Conservation (phyloP, 2,888 invertebrate species). For the Athrips mouffetella region DNA sequence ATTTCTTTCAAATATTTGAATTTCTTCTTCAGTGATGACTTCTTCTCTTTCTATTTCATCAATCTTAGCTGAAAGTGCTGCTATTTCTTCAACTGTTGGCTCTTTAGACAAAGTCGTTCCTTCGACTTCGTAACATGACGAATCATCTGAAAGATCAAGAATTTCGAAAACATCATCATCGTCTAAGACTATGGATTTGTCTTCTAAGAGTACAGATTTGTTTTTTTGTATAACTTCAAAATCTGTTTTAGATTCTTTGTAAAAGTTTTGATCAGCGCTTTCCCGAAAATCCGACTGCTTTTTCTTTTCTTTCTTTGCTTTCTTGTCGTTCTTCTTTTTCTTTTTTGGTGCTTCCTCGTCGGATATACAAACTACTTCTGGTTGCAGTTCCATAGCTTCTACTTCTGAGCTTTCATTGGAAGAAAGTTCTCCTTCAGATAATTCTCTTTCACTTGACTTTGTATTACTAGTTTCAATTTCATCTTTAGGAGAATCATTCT, state of each 20-base stretch:
- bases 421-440: constrained; percentile 59
- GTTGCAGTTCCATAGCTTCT: constrained; percentile 48
- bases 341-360: constrained; percentile 51
- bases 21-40: constrained; percentile 44
- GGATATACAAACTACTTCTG: constrained; percentile 76
- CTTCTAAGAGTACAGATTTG: background rate
- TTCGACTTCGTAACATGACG: constrained; percentile 57
- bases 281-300: constrained; percentile 62
- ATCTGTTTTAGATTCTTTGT: constrained; percentile 22
- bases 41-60: constrained; percentile 63
- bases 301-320: constrained; percentile 65
- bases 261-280: constrained; percentile 54
- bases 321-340: constrained; percentile 47
- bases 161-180: constrained; percentile 52
- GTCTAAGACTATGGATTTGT: constrained; percentile 8
- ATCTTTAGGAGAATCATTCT: background rate
- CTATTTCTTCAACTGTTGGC: constrained; percentile 64
- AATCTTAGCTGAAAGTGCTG: constrained; percentile 67
- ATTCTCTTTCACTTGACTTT: constrained; percentile 31
- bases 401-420: constrained; percentile 56
- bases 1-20: constrained; percentile 35
- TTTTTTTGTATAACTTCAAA: constrained; percentile 10
- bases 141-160: constrained; percentile 61
- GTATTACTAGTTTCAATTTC: background rate
- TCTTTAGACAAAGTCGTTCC: constrained; percentile 63